These are phyloP conservation scores for Tragelaphus eurycerus DNA, from an alignment of 2,797 vertebrate genomes.

Conservation along the genomic window DNA sequence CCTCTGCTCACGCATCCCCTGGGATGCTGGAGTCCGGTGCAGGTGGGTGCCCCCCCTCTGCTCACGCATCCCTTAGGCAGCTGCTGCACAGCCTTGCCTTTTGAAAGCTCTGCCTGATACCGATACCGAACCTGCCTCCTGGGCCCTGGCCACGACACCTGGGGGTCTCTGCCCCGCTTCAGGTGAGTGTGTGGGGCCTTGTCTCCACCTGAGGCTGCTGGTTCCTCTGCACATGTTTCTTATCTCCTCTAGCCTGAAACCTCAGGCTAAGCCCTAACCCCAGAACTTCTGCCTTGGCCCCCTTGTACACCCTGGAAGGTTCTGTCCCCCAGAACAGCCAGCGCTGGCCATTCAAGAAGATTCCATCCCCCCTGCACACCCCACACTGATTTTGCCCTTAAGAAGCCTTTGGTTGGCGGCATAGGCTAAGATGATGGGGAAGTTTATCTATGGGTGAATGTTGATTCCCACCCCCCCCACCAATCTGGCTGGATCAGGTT, in stretches of 20 bases:
- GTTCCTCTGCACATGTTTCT: not conserved
- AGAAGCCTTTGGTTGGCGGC: not conserved
- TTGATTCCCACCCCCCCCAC: not conserved
- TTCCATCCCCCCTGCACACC: not conserved
- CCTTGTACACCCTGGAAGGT: not conserved
- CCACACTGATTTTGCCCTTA: not conserved
- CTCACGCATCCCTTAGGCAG: not conserved
- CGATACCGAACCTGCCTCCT: accelerated
- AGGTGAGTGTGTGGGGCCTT: accelerated
- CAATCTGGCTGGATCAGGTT: not conserved
- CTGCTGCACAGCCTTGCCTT: accelerated
- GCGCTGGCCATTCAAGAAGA: not conserved
- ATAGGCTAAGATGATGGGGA: accelerated
- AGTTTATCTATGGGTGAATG: accelerated
- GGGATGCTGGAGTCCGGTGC: accelerated
- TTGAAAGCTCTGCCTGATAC: not conserved
- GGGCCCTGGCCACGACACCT: not conserved
- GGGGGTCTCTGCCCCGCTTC: not conserved
- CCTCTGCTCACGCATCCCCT: not conserved
- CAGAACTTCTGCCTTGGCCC: not conserved
- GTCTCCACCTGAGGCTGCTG: no score
- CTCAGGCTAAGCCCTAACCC: not conserved
- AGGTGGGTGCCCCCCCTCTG: no score
- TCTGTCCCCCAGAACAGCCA: not conserved
- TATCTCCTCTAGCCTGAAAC: not conserved